Conservation (phyloP, 2,113 vertebrate genomes). For the Gymnobelideus leadbeateri region DNA sequence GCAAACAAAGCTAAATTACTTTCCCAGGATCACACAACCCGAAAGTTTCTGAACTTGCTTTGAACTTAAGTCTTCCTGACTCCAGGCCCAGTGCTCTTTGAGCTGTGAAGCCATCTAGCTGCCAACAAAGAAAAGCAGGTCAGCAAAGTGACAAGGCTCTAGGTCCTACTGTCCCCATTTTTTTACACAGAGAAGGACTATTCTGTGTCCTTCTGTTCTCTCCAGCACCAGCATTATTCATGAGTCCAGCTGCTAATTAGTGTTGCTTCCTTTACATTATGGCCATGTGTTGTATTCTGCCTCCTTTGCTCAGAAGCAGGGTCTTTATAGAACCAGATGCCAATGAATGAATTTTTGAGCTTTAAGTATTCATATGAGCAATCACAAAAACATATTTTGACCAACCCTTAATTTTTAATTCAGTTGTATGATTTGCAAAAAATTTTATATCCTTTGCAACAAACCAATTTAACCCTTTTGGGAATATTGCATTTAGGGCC, state of each 20-base stretch:
- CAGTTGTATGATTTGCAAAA: neutral
- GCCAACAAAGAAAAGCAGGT: neutral
- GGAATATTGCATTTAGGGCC: neutral
- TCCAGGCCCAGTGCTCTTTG: neutral
- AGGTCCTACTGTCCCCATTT: neutral
- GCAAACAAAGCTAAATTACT: neutral
- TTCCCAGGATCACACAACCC: neutral
- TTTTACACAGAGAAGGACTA: neutral
- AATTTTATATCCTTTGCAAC: neutral
- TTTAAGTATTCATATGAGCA: neutral
- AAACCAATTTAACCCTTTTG: neutral
- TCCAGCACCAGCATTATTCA: neutral
- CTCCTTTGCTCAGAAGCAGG: neutral
- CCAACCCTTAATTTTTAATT: neutral
- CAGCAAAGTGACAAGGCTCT: neutral
- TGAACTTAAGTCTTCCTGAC: neutral
- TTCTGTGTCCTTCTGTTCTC: neutral
- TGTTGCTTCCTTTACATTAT: neutral
- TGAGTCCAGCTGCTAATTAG: neutral
- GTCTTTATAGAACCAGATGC: neutral
- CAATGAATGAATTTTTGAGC: neutral
- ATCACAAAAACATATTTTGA: neutral
- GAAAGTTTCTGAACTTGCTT: neutral
- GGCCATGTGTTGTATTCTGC: neutral
- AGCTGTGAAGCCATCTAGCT: fast-evolving